These are phyloP conservation scores for Acromyrmex echinatior DNA, from an alignment of 1,140 invertebrate species.

Conservation along the genomic window DNA sequence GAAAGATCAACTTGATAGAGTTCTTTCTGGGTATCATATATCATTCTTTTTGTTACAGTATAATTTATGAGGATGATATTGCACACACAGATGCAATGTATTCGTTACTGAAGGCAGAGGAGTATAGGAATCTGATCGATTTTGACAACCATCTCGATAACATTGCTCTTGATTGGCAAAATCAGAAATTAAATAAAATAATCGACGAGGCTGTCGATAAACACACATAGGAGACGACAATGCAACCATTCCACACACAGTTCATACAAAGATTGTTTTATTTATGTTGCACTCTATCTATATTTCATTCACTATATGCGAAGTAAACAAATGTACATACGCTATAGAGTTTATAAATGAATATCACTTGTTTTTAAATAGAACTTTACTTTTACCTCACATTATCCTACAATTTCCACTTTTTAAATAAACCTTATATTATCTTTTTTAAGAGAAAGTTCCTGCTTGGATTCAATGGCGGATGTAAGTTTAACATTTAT, in stretches of 20 bases:
- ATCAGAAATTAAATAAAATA: slow-evolving; percentile 89
- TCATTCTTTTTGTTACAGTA: slow-evolving; percentile 71
- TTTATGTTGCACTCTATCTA: slow-evolving; percentile 58
- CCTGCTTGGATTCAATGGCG: neutral
- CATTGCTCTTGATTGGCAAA: slow-evolving; percentile 93
- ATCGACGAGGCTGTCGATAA: slow-evolving; percentile 84
- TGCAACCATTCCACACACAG: slow-evolving; percentile 28
- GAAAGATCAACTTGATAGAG: neutral
- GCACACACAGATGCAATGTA: slow-evolving; percentile 89
- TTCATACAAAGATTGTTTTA: slow-evolving; percentile 64
- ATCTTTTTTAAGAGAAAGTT: neutral
- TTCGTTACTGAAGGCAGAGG: slow-evolving; percentile 89
- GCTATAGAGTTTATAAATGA: slow-evolving; percentile 72
- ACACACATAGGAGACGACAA: slow-evolving; percentile 65
- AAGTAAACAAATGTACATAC: slow-evolving; percentile 73
- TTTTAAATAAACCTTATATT: neutral
- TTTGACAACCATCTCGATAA: slow-evolving; percentile 98
- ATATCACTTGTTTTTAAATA: slow-evolving; percentile 69
- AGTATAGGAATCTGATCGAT: slow-evolving; percentile 92
- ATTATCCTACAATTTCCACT: neutral
- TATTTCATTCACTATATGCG: slow-evolving; percentile 50
- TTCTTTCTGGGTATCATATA: neutral
- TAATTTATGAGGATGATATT: slow-evolving; percentile 85
- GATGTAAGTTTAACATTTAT: neutral
- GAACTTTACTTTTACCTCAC: neutral